phyloP scores from a whole-genome alignment of 2,797 vertebrate species.

The Tapirus indicus region DNA sequence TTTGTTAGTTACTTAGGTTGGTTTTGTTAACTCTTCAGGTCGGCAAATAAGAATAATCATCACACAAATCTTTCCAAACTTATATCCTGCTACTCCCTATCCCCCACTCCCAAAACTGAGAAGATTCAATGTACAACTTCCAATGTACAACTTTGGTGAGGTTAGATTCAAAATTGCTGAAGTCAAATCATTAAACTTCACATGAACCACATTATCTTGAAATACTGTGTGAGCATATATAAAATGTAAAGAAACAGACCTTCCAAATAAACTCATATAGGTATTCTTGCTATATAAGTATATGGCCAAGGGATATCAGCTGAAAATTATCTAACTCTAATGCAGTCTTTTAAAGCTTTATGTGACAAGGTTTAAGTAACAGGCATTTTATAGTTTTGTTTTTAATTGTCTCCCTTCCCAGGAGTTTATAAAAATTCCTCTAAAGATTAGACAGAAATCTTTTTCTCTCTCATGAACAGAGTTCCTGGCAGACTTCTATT shows the following conservation, averaged over 20 bases:
- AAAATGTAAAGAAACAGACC: background rate
- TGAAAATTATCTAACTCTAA: background rate
- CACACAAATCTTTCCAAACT: background rate
- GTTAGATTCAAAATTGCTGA: background rate
- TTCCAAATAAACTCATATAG: background rate
- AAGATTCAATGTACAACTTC: background rate
- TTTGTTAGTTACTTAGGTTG: background rate
- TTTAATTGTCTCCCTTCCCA: background rate
- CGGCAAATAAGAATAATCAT: background rate
- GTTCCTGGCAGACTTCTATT: background rate
- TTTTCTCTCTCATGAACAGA: background rate
- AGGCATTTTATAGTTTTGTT: conserved; percentile 36
- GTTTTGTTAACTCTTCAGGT: background rate
- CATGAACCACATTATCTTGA: background rate
- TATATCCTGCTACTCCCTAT: background rate
- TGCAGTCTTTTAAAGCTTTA: background rate
- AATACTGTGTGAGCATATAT: background rate
- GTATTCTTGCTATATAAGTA: conserved; percentile 20
- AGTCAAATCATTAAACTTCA: background rate
- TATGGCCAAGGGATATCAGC: background rate
- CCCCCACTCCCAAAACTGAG: background rate
- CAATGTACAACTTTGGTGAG: background rate
- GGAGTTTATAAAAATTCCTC: background rate
- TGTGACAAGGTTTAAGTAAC: background rate
- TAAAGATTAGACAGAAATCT: conserved; percentile 44